phyloP scores from a whole-genome alignment of 2,888 invertebrate genomes.

The Cryptus armator region DNA sequence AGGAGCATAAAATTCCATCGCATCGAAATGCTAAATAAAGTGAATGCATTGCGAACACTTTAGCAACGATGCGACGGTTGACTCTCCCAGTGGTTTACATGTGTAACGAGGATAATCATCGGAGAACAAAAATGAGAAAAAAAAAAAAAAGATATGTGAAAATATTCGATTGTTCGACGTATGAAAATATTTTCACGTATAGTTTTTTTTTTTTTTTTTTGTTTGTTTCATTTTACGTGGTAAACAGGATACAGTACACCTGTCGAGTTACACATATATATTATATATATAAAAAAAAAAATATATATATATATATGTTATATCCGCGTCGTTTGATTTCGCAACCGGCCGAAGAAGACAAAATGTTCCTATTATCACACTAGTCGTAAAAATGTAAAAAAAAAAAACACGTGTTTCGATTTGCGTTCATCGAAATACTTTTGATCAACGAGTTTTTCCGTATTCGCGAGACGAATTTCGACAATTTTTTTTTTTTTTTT shows the following conservation, averaged over 20 bases:
- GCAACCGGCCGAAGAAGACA: constrained; percentile 80
- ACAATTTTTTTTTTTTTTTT: neutral
- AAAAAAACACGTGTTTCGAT: constrained; percentile 70
- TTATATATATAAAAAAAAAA: neutral
- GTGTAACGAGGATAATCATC: constrained; percentile 13
- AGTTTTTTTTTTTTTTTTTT: constrained; percentile 25
- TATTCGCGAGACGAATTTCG: constrained; percentile 27
- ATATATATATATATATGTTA: constrained; percentile 11
- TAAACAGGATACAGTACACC: constrained; percentile 3
- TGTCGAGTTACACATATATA: constrained; percentile 16
- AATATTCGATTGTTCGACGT: constrained; percentile 19
- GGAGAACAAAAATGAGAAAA: neutral
- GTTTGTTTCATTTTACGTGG: constrained; percentile 19
- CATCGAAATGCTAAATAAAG: neutral
- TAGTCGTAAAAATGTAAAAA: constrained; percentile 83
- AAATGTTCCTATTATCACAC: constrained; percentile 85
- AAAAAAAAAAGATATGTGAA: constrained; percentile 9
- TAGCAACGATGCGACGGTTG: constrained; percentile 11
- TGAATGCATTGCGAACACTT: constrained; percentile 1
- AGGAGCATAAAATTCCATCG: neutral
- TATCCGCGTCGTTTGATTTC: constrained; percentile 48
- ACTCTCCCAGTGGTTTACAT: constrained; percentile 5
- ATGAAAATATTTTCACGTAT: constrained; percentile 5
- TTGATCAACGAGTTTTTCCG: constrained; percentile 44
- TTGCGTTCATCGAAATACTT: constrained; percentile 19